Percentiles rank a stretch among this genome's conserved stretches.
phyloP scores from a whole-genome alignment of 1,140 invertebrate species.

The Propsilocerus akamusi region DNA sequence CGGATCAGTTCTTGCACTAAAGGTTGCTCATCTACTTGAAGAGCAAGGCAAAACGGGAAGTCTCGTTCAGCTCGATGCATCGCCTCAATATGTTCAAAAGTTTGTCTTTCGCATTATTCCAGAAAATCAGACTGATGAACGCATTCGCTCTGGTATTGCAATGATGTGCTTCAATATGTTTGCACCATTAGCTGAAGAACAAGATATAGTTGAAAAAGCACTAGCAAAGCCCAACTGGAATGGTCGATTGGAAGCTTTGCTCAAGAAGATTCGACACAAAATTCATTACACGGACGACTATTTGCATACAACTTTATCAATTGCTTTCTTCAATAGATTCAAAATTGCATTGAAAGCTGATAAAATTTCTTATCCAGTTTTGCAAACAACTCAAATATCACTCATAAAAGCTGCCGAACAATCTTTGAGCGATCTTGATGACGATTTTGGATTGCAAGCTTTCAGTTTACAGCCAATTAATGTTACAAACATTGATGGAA shows the following conservation, averaged over 20 bases:
- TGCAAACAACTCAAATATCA: slow-evolving; percentile 33
- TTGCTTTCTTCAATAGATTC: slow-evolving; percentile 34
- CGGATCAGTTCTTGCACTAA: neutral
- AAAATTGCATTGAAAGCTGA: slow-evolving; percentile 32
- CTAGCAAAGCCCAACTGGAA: slow-evolving; percentile 7
- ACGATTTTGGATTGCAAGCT: slow-evolving; percentile 43
- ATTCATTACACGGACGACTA: slow-evolving; percentile 26
- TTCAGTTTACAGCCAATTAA: slow-evolving; percentile 28
- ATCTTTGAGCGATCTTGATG: slow-evolving; percentile 26
- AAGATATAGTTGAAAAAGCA: neutral
- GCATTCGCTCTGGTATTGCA: too few species aligned
- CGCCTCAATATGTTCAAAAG: too few species aligned
- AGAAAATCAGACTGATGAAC: too few species aligned
- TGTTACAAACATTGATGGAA: slow-evolving; percentile 40
- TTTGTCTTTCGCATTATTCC: too few species aligned
- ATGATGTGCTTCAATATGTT: slow-evolving; percentile 29
- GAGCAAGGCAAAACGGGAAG: too few species aligned
- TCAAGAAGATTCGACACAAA: slow-evolving; percentile 18
- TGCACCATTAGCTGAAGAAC: slow-evolving; percentile 27
- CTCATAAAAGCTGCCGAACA: slow-evolving; percentile 39
- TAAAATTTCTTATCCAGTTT: slow-evolving; percentile 12
- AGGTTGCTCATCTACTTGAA: too few species aligned
- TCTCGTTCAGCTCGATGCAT: neutral
- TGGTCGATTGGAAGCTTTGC: slow-evolving; percentile 16
- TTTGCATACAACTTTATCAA: too few species aligned